Conservation (phyloP, 2,888 invertebrate species). For the Drepanosiphum platanoidis region DNA sequence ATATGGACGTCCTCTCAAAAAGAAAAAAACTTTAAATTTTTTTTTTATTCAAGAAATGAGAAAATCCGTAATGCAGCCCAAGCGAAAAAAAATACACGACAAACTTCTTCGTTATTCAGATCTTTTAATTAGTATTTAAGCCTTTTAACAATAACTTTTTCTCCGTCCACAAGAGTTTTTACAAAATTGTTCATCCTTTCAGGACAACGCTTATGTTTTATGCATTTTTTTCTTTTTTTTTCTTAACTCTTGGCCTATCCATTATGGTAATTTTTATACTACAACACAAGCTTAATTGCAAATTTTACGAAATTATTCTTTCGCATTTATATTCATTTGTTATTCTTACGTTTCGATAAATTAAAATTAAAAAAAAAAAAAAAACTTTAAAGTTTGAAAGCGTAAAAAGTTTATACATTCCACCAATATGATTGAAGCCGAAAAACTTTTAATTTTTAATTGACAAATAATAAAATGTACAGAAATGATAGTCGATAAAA, state of each 20-base stretch:
- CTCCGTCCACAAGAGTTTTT: constrained; percentile 20
- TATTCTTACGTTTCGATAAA: constrained; percentile 44
- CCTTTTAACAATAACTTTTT: constrained; percentile 59
- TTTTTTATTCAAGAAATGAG: constrained; percentile 18
- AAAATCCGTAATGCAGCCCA: constrained; percentile 18
- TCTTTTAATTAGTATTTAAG: constrained; percentile 61
- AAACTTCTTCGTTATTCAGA: constrained; percentile 51
- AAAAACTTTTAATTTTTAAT: background rate
- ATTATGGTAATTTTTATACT: constrained; percentile 52
- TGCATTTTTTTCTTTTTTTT: constrained; percentile 58
- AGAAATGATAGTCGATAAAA: no score
- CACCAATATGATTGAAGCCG: background rate
- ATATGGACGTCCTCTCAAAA: background rate
- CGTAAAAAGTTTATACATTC: background rate
- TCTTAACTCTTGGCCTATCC: constrained; percentile 47
- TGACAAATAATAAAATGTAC: background rate
- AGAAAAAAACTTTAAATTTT: constrained; percentile 22
- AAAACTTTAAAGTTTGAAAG: background rate
- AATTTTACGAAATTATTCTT: constrained; percentile 57
- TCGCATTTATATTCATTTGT: constrained; percentile 28
- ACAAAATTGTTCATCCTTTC: constrained; percentile 41
- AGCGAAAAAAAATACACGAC: constrained; percentile 37
- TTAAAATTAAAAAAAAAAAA: constrained; percentile 31
- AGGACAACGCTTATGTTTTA: constrained; percentile 55
- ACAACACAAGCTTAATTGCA: constrained; percentile 47